phyloP scores from a whole-genome alignment of 1,140 invertebrate genomes.

The Mya arenaria region DNA sequence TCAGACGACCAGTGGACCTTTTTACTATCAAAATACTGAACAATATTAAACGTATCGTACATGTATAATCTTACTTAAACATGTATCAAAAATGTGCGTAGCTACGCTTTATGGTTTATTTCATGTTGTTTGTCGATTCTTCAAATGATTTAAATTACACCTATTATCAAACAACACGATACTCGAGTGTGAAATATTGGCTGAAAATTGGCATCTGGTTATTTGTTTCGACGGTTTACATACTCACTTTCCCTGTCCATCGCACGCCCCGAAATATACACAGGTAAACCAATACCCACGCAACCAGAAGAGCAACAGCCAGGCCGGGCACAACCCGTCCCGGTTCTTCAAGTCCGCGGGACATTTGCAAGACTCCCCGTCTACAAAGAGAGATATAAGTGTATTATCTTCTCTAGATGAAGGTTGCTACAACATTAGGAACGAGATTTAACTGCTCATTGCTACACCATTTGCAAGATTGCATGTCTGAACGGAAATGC shows the following conservation, averaged over 20 bases:
- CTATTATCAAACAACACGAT: neutral
- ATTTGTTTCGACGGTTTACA: neutral
- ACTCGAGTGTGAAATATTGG: neutral
- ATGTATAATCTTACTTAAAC: too few relatives aligned
- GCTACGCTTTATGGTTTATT: too few relatives aligned
- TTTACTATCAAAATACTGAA: too few relatives aligned
- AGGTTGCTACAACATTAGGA: neutral
- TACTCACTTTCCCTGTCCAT: slow-evolving; percentile 35
- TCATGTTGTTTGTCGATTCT: too few relatives aligned
- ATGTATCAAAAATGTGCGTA: too few relatives aligned
- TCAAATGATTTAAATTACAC: neutral
- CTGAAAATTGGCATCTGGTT: too few relatives aligned
- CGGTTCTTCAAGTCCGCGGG: slow-evolving; percentile 16
- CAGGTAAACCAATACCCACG: slow-evolving; percentile 18
- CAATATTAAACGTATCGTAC: too few relatives aligned
- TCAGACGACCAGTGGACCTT: too few relatives aligned
- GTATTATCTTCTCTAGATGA: neutral
- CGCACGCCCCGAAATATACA: slow-evolving; percentile 20
- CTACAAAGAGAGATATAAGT: slow-evolving; percentile 18
- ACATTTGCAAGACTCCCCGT: slow-evolving; percentile 25
- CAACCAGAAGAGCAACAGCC: slow-evolving; percentile 16
- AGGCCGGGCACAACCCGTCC: slow-evolving; percentile 14
- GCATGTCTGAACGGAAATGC: neutral
- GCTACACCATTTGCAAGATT: neutral
- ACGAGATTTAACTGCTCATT: neutral